Percentiles rank a stretch among this genome's conserved stretches.
These are phyloP conservation scores for Lepidurus couesii DNA, from an alignment of 1,140 invertebrate species.

Conservation along the genomic window DNA sequence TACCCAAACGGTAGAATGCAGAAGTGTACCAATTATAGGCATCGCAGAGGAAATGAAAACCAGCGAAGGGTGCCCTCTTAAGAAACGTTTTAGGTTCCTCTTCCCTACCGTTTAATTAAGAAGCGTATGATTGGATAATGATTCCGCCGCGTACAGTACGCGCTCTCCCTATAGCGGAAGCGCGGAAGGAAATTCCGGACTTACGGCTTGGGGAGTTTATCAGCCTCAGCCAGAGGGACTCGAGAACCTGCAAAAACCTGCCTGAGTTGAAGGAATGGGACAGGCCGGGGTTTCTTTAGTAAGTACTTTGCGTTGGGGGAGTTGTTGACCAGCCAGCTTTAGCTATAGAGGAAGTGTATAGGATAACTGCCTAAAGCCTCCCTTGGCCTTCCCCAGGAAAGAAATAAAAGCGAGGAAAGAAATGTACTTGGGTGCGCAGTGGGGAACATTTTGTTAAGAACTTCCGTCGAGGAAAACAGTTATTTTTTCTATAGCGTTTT, in stretches of 20 bases:
- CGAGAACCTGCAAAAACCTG: not conserved
- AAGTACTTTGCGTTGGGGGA: not conserved
- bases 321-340: not conserved
- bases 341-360: not conserved
- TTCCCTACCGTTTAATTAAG: not conserved
- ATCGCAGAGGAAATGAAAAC: too few relatives aligned
- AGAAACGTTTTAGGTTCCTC: too few relatives aligned
- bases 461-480: too few relatives aligned
- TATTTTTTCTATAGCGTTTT: too few relatives aligned
- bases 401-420: too few relatives aligned
- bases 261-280: constrained; percentile 15
- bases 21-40: too few relatives aligned
- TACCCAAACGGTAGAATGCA: too few relatives aligned
- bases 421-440: too few relatives aligned
- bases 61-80: too few relatives aligned
- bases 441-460: too few relatives aligned
- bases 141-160: not conserved
- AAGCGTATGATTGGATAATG: not conserved
- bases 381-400: too few relatives aligned
- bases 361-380: not conserved
- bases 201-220: not conserved
- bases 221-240: not conserved
- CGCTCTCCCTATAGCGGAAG: not conserved
- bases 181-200: not conserved
- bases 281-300: not conserved